Percentiles rank a stretch among this genome's conserved stretches.
Conservation (phyloP, 2,888 invertebrate genomes). For the Temnothorax rugatulus region DNA sequence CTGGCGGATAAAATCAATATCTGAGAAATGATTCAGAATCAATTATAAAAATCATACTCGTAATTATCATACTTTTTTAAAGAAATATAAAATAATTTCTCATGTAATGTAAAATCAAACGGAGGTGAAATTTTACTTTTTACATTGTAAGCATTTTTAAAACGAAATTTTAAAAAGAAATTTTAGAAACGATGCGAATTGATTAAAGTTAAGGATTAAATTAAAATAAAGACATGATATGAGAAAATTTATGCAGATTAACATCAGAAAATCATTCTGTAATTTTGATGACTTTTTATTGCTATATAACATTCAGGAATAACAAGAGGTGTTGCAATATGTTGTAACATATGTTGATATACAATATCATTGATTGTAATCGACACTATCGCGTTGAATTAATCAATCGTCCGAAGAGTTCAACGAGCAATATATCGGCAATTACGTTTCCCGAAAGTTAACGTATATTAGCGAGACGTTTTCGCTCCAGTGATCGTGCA, state of each 20-base stretch:
- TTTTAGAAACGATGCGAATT: too few species aligned
- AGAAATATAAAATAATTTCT: background rate
- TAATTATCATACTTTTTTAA: background rate
- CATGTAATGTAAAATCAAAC: background rate
- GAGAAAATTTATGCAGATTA: background rate
- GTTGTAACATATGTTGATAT: background rate
- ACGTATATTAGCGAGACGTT: conserved; percentile 29
- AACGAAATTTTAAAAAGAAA: too few species aligned
- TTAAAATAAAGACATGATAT: background rate
- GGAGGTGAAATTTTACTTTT: background rate
- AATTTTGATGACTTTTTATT: background rate
- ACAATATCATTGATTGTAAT: background rate
- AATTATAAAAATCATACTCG: background rate
- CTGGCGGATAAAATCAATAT: background rate
- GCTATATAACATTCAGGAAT: background rate
- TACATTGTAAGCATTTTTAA: too few species aligned
- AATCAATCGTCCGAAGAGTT: background rate
- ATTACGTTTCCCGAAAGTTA: conserved; percentile 38
- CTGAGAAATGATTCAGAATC: background rate
- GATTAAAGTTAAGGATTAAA: too few species aligned
- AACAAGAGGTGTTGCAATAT: background rate
- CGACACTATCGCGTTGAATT: background rate
- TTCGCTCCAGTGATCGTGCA: background rate
- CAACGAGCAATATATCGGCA: conserved; percentile 29
- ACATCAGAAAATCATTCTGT: background rate